These are phyloP conservation scores for Papilio xuthus DNA, from an alignment of 1,140 invertebrate genomes.

Conservation along the genomic window DNA sequence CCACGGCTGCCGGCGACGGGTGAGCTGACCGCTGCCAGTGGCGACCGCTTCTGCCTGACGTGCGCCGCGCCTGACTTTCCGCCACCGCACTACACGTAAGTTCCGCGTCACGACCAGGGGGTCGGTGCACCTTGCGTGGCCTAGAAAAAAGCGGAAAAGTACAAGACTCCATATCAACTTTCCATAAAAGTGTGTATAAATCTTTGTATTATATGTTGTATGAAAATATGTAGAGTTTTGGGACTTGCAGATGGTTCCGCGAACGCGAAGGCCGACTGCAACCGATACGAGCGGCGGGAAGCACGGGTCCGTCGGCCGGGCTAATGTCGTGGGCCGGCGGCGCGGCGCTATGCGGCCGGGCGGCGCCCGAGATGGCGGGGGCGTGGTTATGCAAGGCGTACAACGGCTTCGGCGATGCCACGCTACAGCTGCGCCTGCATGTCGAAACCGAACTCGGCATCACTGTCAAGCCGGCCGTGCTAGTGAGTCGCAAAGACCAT, in stretches of 20 bases:
- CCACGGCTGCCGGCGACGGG: constrained; percentile 54
- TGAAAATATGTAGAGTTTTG: background rate
- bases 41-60: constrained; percentile 59
- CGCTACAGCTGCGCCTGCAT: constrained; percentile 55
- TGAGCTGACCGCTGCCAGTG: constrained; percentile 50
- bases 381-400: constrained; percentile 71
- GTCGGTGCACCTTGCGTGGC: too few relatives aligned
- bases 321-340: constrained; percentile 65
- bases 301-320: constrained; percentile 54
- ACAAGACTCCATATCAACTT: too few relatives aligned
- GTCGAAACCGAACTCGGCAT: constrained; percentile 57
- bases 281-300: constrained; percentile 56
- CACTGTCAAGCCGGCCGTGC: constrained; percentile 51
- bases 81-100: constrained; percentile 66
- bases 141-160: too few relatives aligned
- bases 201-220: background rate
- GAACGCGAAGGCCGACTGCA: constrained; percentile 45
- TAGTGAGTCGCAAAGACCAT: constrained; percentile 42
- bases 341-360: constrained; percentile 62
- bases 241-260: constrained; percentile 62
- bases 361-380: constrained; percentile 45
- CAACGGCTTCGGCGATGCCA: constrained; percentile 66
- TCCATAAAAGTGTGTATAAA: too few relatives aligned
- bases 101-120: background rate
- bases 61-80: constrained; percentile 64